Base-by-base conservation (phyloP, 2,888 invertebrate species). In the Eucera pruinosa region DNA sequence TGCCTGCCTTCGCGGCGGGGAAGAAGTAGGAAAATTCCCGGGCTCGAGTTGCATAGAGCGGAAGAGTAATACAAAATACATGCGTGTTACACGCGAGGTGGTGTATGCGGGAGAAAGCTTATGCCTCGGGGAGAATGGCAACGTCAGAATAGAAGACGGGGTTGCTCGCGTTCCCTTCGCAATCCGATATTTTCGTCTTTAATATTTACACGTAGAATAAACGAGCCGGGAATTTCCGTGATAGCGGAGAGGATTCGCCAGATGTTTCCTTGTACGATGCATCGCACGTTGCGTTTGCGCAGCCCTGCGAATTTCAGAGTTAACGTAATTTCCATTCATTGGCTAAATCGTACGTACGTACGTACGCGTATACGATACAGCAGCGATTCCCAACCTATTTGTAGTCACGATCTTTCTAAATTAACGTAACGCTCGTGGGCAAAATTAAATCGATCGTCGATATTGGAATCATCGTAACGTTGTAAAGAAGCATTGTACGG, bases 91-190 rank as follows among this genome's bases (percentile, higher is more conserved):
- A 65, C 68, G 68, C 55, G 47, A 36, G 30, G 11, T 18, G 9
- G 6, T 50, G 52, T 45, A 39, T 39, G 41, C 61, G 57, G 62
- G 18, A 13, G 58, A 47, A 52, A 67, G 58, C 66, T 55, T 58
- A 43, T 48, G 67, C 64, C 55, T 60, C 48, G 23, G 50, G 66
- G 66, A 58, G 62, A 70, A 80, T 76, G 75, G 70, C 65, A 67
- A 39, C 50, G 62, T 52, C 58, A 61, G 57, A 65, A 61, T 33
- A 52, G 23, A 61, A 52, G 61, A 65, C 66, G 61, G 50, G 68
- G 48, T 18, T 18, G 43, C 74, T 60, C 54, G 58, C 64, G 30
- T 79, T 60, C 64, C 48, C 64, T 25, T 74, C 54, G 68, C 64
- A 68, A 68, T 68, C 68, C 33, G 64, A 52, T 72, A 64, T 67